These are phyloP conservation scores for Lithophane semibrunnea DNA, from an alignment of 2,888 invertebrate genomes.

Conservation along the genomic window DNA sequence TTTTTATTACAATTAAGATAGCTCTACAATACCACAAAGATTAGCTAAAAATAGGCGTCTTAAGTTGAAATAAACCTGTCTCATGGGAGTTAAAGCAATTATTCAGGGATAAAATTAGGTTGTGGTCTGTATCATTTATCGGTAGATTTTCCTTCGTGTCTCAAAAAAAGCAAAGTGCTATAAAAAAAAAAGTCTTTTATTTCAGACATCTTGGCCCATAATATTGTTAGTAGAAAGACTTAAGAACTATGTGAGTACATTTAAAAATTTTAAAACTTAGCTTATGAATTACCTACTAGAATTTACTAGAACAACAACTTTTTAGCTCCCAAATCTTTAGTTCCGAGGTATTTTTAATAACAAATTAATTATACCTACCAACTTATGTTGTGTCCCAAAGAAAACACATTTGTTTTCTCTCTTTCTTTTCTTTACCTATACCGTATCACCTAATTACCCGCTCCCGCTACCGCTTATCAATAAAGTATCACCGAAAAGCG, in stretches of 20 bases:
- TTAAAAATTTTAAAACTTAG: too few species aligned
- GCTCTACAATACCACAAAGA: background rate
- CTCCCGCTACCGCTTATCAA: conserved; percentile 65
- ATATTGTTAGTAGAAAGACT: too few species aligned
- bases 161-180: background rate
- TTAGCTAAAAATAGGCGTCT: background rate
- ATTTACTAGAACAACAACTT: too few species aligned
- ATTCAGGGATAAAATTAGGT: background rate
- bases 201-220: too few species aligned
- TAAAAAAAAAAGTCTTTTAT: too few species aligned
- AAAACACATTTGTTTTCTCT: background rate
- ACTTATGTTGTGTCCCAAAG: background rate
- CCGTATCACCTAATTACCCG: background rate
- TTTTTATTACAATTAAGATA: background rate
- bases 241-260: too few species aligned
- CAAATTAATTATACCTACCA: background rate
- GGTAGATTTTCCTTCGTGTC: too few species aligned
- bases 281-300: background rate
- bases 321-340: background rate
- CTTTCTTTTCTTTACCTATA: background rate
- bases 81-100: conserved; percentile 7
- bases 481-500: conserved; percentile 53
- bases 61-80: background rate
- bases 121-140: too few species aligned
- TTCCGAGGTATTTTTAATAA: background rate